Base-by-base conservation (phyloP, 2,797 vertebrate genomes). In the Toxotes lorentzi region DNA sequence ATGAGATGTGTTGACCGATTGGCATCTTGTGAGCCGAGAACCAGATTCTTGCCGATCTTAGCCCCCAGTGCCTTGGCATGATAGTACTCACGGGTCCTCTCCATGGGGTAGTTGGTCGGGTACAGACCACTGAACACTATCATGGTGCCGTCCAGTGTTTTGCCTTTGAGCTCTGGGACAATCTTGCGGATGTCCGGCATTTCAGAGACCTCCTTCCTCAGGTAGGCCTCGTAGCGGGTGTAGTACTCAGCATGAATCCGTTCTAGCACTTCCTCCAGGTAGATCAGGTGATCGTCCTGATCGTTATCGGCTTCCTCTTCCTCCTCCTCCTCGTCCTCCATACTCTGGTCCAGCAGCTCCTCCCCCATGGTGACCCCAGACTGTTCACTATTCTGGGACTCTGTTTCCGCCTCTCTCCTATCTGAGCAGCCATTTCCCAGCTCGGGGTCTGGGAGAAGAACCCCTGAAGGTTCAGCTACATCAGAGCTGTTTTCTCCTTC, bases 371-470 rank as follows among this genome's bases (percentile, higher is more conserved):
- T 99, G 86, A 99, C 94, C 4, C 97, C 98, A 1, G 98, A 99
- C 40, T 97, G 97, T 73, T 99, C 97, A 14, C 97, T 99, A 60
- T 97, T 99, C 93, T 99, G 98, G 2, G 98, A 99, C 78, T 99
- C 98, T 0, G 97, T 98, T 91, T 99, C 97, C 0, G 96, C 94
- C 89, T 99, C 98, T 70, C 96, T 96, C 81, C 93, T 95, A 76
- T 98, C 97, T 0, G 90, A 69, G 76, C 96, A 96, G 48, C 97
- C 96, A 10, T 98, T 97, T 27, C 96, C 97, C 32, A 97, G 92
- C 59, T 96, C 97, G 0, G 97, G 94, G 57, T 95, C 88, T 4
- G 96, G 96, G 11, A 93, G 96, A 66, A 97, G 95, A 0, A 91
- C 74, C 2, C 72, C 90, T 4, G 86, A 79, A 2, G 77, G 64